Base-by-base conservation (phyloP, 2,113 vertebrate species). In the Pterophyllum scalare region DNA sequence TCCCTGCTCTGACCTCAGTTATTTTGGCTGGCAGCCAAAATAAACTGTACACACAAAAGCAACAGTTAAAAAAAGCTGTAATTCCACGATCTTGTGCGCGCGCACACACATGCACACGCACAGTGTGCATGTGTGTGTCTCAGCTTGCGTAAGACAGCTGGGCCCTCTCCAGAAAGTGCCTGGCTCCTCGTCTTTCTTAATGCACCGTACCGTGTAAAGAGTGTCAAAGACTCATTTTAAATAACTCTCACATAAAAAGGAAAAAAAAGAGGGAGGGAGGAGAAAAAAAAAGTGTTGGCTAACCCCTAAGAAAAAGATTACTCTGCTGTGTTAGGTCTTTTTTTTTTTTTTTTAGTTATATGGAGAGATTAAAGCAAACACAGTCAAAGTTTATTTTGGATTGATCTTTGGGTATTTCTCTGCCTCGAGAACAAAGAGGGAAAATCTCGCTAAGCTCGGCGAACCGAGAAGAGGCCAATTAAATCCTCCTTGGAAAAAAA, bases 331-430 rank as follows among this genome's bases (percentile, higher is more conserved):
- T 86, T 91, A 9, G 33, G 12, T 3, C 57, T 38, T 58, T 87
- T 81, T 79, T 54, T 65, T 54, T 65, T 77, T 85, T 28, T 57
- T 74, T 15, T 20, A 52, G 56, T 84, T 87, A 89, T 90, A 83
- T 65, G 59, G 49, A 75, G 72, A 88, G 88, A 91, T 90, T 83
- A 87, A 90, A 90, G 85, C 84, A 89, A 92, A 93, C 87, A 88
- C 77, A 81, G 89, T 43, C 78, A 17, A 24, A 78, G 84, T 93
- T 93, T 89, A 89, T 90, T 93, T 87, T 85, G 91, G 90, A 89
- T 74, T 90, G 92, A 93, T 93, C 91, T 87, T 46, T n/a, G 87
- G 77, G 83, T 80, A 33, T 85, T 91, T 90, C 82, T 84, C 65
- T 57, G 84, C 87, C 83, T 83, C 58, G 10, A 84, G 87, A 90